A percentile compares a stretch with the other conserved stretches of the same genome.
phyloP scores from a whole-genome alignment of 2,797 vertebrate genomes.

The Thamnophis elegans region DNA sequence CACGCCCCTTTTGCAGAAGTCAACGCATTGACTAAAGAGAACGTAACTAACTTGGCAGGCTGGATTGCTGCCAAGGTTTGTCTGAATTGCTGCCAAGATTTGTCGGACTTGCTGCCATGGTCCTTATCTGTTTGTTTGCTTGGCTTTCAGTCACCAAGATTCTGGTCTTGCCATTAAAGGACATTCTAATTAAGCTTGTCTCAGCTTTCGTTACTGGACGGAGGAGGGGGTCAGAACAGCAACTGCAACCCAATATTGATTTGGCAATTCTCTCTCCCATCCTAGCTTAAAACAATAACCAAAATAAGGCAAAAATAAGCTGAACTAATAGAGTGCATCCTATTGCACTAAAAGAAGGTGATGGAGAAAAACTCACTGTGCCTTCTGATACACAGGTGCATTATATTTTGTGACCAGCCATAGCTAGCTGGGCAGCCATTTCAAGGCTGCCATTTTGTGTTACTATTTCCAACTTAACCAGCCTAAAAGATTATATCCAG shows the following conservation, averaged over 20 bases:
- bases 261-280: neutral
- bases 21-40: too few relatives aligned
- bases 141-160: too few relatives aligned
- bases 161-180: too few relatives aligned
- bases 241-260: neutral
- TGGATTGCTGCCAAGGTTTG: too few relatives aligned
- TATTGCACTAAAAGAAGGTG: neutral
- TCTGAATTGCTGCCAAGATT: too few relatives aligned
- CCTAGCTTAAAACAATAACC: neutral
- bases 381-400: neutral
- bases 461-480: neutral
- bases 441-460: neutral
- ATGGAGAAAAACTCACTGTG: neutral
- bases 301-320: neutral
- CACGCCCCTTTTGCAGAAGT: too few relatives aligned
- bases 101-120: too few relatives aligned
- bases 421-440: neutral
- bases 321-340: neutral
- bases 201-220: too few relatives aligned
- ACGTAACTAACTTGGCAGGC: too few relatives aligned
- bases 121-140: too few relatives aligned
- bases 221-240: too few relatives aligned
- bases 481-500: neutral
- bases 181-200: too few relatives aligned
- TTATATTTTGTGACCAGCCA: neutral